Base-by-base conservation (phyloP, 2,888 invertebrate species). In the Hartigia nigra region DNA sequence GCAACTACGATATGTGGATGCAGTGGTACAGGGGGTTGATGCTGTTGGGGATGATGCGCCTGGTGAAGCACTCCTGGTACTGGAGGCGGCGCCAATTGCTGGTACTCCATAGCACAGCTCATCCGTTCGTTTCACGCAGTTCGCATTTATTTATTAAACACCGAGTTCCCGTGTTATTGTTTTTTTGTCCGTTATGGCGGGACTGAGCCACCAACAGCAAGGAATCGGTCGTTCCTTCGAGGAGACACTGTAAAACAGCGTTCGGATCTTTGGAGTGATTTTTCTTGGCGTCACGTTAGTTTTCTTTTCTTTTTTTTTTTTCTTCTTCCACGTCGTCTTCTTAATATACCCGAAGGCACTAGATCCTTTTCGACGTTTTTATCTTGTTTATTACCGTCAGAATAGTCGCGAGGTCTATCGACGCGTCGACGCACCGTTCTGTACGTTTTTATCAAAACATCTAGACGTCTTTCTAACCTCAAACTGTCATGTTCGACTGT, bases 41-140 rank as follows among this genome's bases (percentile, higher is more conserved):
- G 85, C 76, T 87, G 87, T 75, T 88, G 89, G 72, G 86, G 87
- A 82, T 90, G 91, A 79, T 89, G 90, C 83, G 88, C 86, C 88
- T 87, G 92, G 89, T 90, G 90, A 85, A 89, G 90, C 89, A 91
- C 90, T 88, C 89, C 91, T 34, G 87, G 84, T 79, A 89, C 89
- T 85, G 92, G 91, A 80, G 92, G 92, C 86, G 93, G 92, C 87
- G 92, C 93, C 91, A 93, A 92, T 90, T 93, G 93, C 90, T 92
- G 92, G 89, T 92, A 92, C 91, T 91, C 90, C 92, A 91, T 91
- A 80, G 86, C 88, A 86, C 90, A 90, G 84, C 89, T 90, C 90
- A 89, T 89, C 82, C 84, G 84, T 78, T 75, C 82, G n/a, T 55
- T 70, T 84, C 83, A 85, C 84, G 78, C 81, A 81, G 78, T 55